These are phyloP conservation scores for Coenonympha glycerion DNA, from an alignment of 2,888 invertebrate species.

Conservation along the genomic window DNA sequence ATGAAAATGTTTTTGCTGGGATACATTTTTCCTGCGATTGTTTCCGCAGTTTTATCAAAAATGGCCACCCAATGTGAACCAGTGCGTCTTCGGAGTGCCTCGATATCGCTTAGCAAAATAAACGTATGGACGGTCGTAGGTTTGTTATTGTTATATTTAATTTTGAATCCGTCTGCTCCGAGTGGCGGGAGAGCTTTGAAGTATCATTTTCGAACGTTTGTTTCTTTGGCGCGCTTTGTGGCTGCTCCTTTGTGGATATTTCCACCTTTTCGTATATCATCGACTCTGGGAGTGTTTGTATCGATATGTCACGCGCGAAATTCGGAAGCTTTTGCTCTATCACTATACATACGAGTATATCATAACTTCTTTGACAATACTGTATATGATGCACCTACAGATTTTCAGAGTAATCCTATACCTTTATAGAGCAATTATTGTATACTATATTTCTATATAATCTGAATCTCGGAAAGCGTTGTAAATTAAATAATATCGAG, in stretches of 20 bases:
- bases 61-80: constrained; percentile 27
- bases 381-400: background rate
- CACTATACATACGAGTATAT: background rate
- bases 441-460: too few species aligned
- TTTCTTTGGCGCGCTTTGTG: constrained; percentile 27
- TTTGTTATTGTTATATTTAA: constrained; percentile 67
- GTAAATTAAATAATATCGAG: too few species aligned
- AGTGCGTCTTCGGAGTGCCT: constrained; percentile 49
- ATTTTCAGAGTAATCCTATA: background rate
- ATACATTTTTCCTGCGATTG: background rate
- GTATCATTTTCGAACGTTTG: constrained; percentile 29
- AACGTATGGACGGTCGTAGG: constrained; percentile 43
- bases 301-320: background rate
- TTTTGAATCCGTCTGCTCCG: constrained; percentile 57
- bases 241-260: constrained; percentile 19
- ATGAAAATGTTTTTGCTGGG: too few species aligned
- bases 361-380: background rate
- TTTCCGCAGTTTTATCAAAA: background rate
- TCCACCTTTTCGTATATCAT: constrained; percentile 18
- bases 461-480: too few species aligned
- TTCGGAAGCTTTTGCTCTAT: background rate
- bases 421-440: too few species aligned
- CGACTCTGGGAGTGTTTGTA: background rate
- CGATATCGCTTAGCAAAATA: constrained; percentile 57
- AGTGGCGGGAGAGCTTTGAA: constrained; percentile 51